Base-by-base conservation (phyloP, 2,113 vertebrate genomes). In the Spermophilus dauricus region DNA sequence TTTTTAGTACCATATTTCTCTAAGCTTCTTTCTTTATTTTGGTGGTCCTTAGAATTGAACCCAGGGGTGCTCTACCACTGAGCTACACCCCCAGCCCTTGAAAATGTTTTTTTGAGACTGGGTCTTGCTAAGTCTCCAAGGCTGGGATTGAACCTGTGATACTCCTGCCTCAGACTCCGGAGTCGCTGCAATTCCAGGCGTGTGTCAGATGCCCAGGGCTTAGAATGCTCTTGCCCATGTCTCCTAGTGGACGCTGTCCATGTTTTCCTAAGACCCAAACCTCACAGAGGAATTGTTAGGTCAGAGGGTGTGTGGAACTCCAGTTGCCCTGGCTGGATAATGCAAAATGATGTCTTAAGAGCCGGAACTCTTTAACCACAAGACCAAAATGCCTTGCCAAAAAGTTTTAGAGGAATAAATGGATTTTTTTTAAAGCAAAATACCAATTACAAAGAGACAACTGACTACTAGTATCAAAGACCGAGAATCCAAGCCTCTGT, bases 221-320 rank as follows among this genome's bases (percentile, higher is more conserved):
- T 11, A 58, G 37, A 24, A 0, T 0, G 4, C 8, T 48, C 87
- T 86, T 13, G 28, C 28, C 2, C 11, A 0, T 18, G 32, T 80
- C 26, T 95, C 26, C n/a, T 58, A 0, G 9, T 1, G 26, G 24
- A 12, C 7, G 1, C 0, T 22, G 84, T 11, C 32, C 6, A 0
- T 8, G 32, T 34, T 89, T 91, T 89, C 16, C 75, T 72, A 65
- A 92, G 65, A 81, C 45, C 0, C 4, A 0, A 1, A 51, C 13
- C n/a, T 37, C 4, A 3, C 0, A 63, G 53, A 34, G 26, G 39
- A 56, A 30, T 4, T 34, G 32, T 30, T 17, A 45, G 20, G 18
- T 75, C 81, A 13, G 56, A 69, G 53, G 26, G 4, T 13, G 3
- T 14, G 2, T 39, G 11, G 16, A 48, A 48, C 56, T 16, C 8